Evolutionary conservation across 2,888 invertebrate genomes (phyloP), one percentile per base, ranked within the genome.

Genomic region (Leptinotarsa tumamoca): DNA sequence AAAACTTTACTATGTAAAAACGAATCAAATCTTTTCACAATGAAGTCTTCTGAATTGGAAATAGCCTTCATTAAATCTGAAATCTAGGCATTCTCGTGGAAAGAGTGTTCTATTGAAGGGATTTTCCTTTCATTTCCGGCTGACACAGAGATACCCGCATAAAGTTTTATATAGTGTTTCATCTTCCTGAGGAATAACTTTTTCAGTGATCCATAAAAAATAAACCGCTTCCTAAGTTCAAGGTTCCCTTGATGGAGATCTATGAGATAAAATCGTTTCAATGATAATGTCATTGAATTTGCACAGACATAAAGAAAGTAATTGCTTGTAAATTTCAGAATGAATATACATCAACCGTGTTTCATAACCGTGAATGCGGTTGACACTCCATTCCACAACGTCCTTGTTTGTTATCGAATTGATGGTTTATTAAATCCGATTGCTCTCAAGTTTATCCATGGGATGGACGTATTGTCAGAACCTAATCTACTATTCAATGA

Each of bases 291-390:
- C 18, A 18, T 54, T 18, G 18, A 18, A 18, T 54, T n/a, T 54
- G 13, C 18, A 54, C 13, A 18, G 13, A 54, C 18, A 54, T 54
- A 54, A 18, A 18, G 18, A 4, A 18, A 18, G n/a, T 54, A 54
- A 54, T 54, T 10, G 54, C 18, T 7, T 54, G 54, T 54, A 54
- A 54, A 54, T 54, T 54, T 54, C 18, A n/a, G 18, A 54, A 54
- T 33, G 3, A 33, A 63, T 33, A 33, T 63, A 33, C 43, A 33
- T 63, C 33, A 63, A 43, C 43, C n/a, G 43, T 10, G 17, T 63
- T 63, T 63, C 27, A 63, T 63, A 63, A 63, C 63, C n/a, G 33
- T 10, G 63, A 63, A 63, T 63, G 63, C 63, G n/a, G 33, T n/a
- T 63, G 63, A 63, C 63, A 63, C 43, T 17, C 43, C n/a, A 43